A percentile compares a stretch with the other conserved stretches of the same genome.
phyloP scores from a whole-genome alignment of 2,113 vertebrate species.

The Pristiophorus japonicus region DNA sequence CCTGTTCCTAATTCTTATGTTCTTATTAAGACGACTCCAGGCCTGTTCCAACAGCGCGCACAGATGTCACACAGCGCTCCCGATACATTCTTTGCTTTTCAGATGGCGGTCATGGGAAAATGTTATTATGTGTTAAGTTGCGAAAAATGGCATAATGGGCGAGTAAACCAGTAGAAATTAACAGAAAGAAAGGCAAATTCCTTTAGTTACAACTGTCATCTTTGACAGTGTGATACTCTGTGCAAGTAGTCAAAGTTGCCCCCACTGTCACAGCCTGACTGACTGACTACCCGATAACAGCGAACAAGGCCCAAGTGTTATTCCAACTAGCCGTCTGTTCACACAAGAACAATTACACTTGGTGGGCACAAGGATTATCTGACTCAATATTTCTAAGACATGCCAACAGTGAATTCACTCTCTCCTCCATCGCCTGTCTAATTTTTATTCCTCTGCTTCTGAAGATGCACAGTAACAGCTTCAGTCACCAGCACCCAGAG shows the following conservation, averaged over 20 bases:
- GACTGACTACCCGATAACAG: not conserved
- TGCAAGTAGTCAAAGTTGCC: no score
- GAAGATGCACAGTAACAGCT: not conserved
- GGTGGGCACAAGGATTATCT: not conserved
- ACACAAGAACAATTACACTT: not conserved
- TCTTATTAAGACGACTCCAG: no score
- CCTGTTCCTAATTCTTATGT: no score
- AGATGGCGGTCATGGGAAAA: not conserved
- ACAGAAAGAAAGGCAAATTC: no score
- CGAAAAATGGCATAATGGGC: no score
- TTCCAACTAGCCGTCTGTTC: not conserved
- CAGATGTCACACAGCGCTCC: not conserved
- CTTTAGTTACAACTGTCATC: no score
- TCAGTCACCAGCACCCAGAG: not conserved
- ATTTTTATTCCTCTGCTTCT: not conserved
- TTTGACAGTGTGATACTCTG: no score
- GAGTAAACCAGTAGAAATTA: not conserved
- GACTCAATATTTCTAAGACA: not conserved
- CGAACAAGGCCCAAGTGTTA: not conserved
- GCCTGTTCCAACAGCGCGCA: not conserved
- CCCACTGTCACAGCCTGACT: no score
- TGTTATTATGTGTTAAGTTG: no score
- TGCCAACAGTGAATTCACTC: not conserved
- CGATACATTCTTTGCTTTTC: not conserved
- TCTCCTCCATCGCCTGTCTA: not conserved